Evolutionary conservation across 1,140 invertebrate species (phyloP).

Genomic region (Linepithema humile): DNA sequence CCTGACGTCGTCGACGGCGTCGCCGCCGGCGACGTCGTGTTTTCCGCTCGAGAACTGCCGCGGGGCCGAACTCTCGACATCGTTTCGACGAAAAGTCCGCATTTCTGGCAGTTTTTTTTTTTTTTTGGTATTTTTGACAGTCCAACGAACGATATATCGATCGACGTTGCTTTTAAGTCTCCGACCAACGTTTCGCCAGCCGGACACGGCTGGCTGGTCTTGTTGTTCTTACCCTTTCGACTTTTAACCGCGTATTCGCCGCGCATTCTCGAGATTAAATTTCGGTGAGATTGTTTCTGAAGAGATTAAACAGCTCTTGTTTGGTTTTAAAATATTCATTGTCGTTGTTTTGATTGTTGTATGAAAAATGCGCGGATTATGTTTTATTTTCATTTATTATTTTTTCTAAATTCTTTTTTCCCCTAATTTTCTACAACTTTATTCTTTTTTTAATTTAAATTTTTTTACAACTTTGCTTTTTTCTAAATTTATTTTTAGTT

Average conservation of each 20-base stretch:
- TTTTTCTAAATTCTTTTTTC: background rate
- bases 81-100: background rate
- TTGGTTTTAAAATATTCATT: background rate
- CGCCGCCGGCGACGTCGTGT: background rate
- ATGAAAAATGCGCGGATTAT: background rate
- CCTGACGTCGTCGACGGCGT: background rate
- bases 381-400: background rate
- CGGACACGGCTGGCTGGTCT: background rate
- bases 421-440: background rate
- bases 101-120: constrained; percentile 4
- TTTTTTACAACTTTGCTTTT: background rate
- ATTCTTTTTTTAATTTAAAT: background rate
- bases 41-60: background rate
- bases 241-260: background rate
- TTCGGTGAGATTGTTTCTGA: background rate
- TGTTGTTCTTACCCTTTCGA: constrained; percentile 20
- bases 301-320: too few species aligned
- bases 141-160: constrained; percentile 3
- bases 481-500: background rate
- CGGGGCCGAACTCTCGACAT: background rate
- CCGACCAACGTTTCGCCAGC: background rate
- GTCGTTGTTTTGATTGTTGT: background rate
- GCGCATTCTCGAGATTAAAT: constrained; percentile 13
- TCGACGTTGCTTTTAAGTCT: constrained; percentile 21
- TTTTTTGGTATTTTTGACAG: constrained; percentile 33